Evolutionary conservation across 2,797 vertebrate species (phyloP), one percentile per base, ranked within the genome.

Genomic region (Momotus momota): DNA sequence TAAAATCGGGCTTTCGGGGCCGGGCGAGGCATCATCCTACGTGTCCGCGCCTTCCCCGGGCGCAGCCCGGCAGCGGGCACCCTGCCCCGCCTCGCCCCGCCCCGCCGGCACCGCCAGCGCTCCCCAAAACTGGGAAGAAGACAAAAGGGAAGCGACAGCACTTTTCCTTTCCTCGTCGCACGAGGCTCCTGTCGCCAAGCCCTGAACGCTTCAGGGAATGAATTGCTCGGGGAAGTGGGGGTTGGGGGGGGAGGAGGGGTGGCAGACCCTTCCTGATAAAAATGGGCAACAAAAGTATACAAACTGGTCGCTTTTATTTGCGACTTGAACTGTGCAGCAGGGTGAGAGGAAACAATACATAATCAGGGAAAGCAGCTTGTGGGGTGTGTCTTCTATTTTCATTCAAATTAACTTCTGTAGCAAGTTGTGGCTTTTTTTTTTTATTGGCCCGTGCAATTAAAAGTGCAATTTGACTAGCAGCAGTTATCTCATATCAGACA

Each of bases 351-450:
- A 70, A 86, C 81, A 90, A 81, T 85, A n/a, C 91, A 5, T 61
- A 33, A 29, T 45, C 92, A 8, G 40, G 88, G 71, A 48, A 73
- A 90, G 92, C 93, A 85, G 93, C 83, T 73, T 85, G 90, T 13
- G 78, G 78, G 88, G 88, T 78, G 94, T 93, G 94, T 41, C 81
- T 77, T 41, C 45, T 67, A 23, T 96, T 96, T 80, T 87, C 41
- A 93, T 96, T 95, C 90, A 93, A 95, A 95, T 96, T 66, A 90
- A 90, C 85, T 93, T 81, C 46, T 75, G 66, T 40, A 66, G 88
- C 91, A 75, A 90, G 83, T 86, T 61, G 19, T 58, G 21, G 22
- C 7, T 48, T 48, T 48, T 48, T 25, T 46, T 16, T 51, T 52
- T 52, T 52, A 81, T 86, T 86, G 93, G 82, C 66, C 84, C 10